phyloP scores from a whole-genome alignment of 2,113 vertebrate genomes.

The Caloenas nicobarica region DNA sequence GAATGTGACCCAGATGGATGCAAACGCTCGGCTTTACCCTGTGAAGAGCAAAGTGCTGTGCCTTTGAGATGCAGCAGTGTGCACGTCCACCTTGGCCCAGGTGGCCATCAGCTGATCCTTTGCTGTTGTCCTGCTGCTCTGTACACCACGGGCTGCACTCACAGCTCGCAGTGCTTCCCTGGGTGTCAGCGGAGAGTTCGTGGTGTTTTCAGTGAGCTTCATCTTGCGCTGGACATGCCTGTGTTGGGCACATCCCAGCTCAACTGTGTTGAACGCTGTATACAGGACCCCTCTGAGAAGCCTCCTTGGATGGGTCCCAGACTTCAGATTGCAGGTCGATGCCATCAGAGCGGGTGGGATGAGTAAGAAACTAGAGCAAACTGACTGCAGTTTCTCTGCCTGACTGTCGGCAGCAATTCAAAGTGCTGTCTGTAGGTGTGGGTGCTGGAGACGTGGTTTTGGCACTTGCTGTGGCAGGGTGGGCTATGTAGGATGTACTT shows the following conservation, averaged over 20 bases:
- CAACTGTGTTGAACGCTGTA: background rate
- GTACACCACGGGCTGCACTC: background rate
- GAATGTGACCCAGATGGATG: background rate
- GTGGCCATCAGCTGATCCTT: accelerated
- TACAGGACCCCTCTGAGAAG: background rate
- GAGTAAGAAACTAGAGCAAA: background rate
- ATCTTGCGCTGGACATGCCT: accelerated
- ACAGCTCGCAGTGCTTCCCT: accelerated
- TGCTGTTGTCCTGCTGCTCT: background rate
- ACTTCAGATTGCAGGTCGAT: background rate
- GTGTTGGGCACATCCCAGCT: background rate
- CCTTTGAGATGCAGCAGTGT: background rate
- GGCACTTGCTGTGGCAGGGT: background rate
- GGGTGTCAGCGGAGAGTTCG: background rate
- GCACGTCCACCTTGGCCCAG: background rate
- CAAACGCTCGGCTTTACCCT: background rate
- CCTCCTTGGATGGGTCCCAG: background rate
- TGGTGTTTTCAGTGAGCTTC: background rate
- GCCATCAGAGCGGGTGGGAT: background rate
- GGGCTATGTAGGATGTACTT: background rate
- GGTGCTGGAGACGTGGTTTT: background rate
- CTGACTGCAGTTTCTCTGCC: background rate
- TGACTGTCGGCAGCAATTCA: background rate
- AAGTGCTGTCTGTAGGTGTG: background rate
- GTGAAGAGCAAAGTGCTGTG: background rate